A percentile compares a stretch with the other conserved stretches of the same genome.
These are phyloP conservation scores for Laothoe populi DNA, from an alignment of 2,888 invertebrate species.

Conservation along the genomic window DNA sequence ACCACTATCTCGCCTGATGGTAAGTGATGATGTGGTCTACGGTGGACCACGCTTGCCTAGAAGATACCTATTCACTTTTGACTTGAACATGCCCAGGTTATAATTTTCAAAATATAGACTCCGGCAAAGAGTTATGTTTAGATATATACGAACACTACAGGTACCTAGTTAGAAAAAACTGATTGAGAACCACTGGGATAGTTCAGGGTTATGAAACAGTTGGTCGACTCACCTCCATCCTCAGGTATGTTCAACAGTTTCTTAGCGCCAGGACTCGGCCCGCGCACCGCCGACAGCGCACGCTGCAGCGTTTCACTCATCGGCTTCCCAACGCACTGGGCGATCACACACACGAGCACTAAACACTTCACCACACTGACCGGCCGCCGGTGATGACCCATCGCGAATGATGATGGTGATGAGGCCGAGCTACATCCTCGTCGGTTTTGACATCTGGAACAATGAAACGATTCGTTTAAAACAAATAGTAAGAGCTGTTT, in stretches of 20 bases:
- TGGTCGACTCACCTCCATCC: slow-evolving; percentile 76
- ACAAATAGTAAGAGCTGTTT: no score
- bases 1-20: no score
- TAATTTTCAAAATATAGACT: no score
- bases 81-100: no score
- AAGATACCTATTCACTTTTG: no score
- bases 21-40: no score
- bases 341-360: slow-evolving; percentile 61
- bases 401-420: slow-evolving; percentile 22
- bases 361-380: slow-evolving; percentile 59
- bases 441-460: slow-evolving; percentile 46
- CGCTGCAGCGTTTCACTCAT: slow-evolving; percentile 83
- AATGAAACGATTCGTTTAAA: slow-evolving; percentile 23
- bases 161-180: no score
- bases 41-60: no score
- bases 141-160: no score
- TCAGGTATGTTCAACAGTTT: slow-evolving; percentile 82
- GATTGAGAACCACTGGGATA: no score
- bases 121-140: no score
- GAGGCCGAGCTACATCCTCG: slow-evolving; percentile 41
- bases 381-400: slow-evolving; percentile 24
- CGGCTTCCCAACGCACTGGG: slow-evolving; percentile 67
- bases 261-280: slow-evolving; percentile 82
- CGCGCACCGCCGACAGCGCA: slow-evolving; percentile 79
- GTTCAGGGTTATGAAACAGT: not conserved